Percentiles rank a stretch among this genome's conserved stretches.
Conservation (phyloP, 2,113 vertebrate genomes). For the Panthera uncia region DNA sequence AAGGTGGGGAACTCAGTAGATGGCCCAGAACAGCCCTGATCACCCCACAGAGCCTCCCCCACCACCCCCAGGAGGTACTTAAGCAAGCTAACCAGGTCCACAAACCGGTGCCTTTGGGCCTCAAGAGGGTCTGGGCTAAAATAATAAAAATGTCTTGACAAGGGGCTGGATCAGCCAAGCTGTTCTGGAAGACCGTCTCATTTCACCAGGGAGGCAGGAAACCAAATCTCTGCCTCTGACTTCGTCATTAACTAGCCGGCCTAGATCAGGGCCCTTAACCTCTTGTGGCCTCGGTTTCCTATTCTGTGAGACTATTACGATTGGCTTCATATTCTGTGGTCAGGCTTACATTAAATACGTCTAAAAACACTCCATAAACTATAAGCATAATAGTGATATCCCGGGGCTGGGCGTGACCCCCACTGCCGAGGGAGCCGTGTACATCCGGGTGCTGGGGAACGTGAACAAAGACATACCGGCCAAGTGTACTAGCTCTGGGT, state of each 20-base stretch:
- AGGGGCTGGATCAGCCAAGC: neutral
- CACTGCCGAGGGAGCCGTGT: neutral
- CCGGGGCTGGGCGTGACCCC: neutral
- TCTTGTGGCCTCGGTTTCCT: neutral
- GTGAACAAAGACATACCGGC: neutral
- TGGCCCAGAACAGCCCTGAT: neutral
- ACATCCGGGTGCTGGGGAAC: neutral
- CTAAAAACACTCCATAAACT: neutral
- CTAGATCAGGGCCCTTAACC: neutral
- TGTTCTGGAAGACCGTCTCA: neutral
- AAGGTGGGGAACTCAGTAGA: no score
- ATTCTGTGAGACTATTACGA: neutral
- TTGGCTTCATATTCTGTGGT: neutral
- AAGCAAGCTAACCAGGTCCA: neutral
- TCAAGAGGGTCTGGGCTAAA: neutral
- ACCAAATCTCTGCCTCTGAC: neutral
- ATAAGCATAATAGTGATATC: neutral
- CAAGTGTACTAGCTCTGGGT: neutral
- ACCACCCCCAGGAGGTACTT: neutral
- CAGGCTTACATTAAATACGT: neutral
- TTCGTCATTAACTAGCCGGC: neutral
- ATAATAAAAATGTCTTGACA: neutral
- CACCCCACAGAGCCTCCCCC: neutral
- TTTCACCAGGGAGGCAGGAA: neutral
- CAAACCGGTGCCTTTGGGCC: neutral